A percentile compares a stretch with the other conserved stretches of the same genome.
Evolutionary conservation across 2,797 vertebrate genomes (phyloP).

Genomic region (Gymnoscopelus braueri): DNA sequence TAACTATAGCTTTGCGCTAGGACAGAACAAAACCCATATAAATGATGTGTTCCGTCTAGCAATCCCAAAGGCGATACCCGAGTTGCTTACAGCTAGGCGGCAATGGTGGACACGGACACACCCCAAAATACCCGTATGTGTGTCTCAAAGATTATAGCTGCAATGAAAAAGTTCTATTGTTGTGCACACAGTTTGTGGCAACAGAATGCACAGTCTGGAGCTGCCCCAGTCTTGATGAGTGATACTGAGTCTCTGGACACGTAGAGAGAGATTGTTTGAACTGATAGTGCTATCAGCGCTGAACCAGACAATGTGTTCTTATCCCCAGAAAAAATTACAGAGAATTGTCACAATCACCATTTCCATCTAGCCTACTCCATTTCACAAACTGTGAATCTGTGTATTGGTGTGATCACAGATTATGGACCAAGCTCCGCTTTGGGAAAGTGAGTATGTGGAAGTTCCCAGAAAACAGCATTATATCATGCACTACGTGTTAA

Average conservation of each 20-base stretch:
- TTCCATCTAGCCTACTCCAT: conserved; percentile 27
- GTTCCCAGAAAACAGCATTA: no score
- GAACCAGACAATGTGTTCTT: neutral
- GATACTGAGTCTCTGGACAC: neutral
- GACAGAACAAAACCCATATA: no score
- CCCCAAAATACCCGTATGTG: no score
- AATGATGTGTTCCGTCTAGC: no score
- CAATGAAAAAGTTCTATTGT: no score
- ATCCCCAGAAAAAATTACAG: neutral
- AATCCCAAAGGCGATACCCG: no score
- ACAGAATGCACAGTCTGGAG: neutral
- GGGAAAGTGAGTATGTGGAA: no score
- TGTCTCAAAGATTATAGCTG: no score
- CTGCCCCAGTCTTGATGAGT: conserved; percentile 1
- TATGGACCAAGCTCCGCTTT: neutral
- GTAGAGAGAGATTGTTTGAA: conserved; percentile 14
- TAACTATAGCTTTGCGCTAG: no score
- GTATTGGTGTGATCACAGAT: conserved; percentile 31
- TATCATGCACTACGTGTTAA: neutral
- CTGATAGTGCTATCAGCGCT: conserved; percentile 13
- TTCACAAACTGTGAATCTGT: conserved; percentile 6
- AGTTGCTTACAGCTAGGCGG: no score
- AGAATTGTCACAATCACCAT: neutral
- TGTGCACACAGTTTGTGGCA: neutral
- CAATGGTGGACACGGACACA: no score